Evolutionary conservation across 2,797 vertebrate species (phyloP), one percentile per base, ranked within the genome.

Genomic region (Platalea minor): DNA sequence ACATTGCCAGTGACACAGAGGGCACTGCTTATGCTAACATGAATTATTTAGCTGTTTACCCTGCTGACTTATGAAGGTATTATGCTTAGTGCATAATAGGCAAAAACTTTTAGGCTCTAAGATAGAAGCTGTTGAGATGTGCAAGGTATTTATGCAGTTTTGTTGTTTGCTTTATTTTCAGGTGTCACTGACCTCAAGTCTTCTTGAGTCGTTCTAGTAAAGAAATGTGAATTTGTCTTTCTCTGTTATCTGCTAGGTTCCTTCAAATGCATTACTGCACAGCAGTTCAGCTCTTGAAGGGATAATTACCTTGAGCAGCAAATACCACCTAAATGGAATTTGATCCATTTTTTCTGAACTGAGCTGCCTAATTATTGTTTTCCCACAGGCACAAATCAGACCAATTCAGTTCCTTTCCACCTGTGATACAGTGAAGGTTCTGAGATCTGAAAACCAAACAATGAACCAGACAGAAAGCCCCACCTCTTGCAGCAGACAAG

Each of bases 171-270:
- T 92, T 67, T 33, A 41, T 85, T 82, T 95, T 87, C 48, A n/a
- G 13, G 17, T 33, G 13, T 48, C 18, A 17, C 18, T 79, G 59
- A 56, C 19, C 29, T 76, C 24, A 37, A 35, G 41, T 69, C 14
- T 15, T 85, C 59, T 65, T 79, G 26, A 76, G 35, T 53, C 17
- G 16, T 79, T 72, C 39, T 23, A 41, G 74, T 50, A 65, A 83
- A 72, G 37, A 53, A 89, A 60, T 23, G 26, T 60, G 48, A 79
- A 65, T 18, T 80, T 77, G 11, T 50, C 37, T 67, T 57, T 68
- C 46, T 81, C 0, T 0, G 8, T 67, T 92, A 20, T 67, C 2
- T 0, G 0, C 11, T 74, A 33, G 5, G 17, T 69, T 89, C 8
- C 6, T 83, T 85, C 4, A 2, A 68, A 60, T 41, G 13, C 11